These are phyloP conservation scores for Endotricha flammealis DNA, from an alignment of 2,888 invertebrate genomes.

Conservation along the genomic window DNA sequence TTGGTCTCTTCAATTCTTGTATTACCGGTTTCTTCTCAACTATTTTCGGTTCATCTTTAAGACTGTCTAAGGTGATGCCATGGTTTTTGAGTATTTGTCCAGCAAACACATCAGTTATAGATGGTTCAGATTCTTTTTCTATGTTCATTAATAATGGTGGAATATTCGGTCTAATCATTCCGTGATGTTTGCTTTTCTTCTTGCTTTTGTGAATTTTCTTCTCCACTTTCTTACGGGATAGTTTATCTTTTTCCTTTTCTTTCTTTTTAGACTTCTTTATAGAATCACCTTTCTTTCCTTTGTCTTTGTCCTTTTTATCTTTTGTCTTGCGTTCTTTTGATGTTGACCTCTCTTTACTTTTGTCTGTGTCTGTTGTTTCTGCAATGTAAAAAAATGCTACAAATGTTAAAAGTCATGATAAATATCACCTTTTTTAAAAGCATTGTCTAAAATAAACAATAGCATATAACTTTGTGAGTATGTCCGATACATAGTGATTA, in stretches of 20 bases:
- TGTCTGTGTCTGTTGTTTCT: conserved; percentile 45
- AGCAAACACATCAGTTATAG: conserved; percentile 81
- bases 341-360: conserved; percentile 42
- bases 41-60: conserved; percentile 41
- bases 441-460: no score
- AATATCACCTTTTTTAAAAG: no score
- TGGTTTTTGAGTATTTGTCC: conserved; percentile 79
- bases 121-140: conserved; percentile 70
- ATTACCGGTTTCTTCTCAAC: conserved; percentile 41
- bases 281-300: conserved; percentile 56
- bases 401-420: neutral
- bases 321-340: conserved; percentile 51
- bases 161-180: conserved; percentile 64
- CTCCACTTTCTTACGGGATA: conserved; percentile 51
- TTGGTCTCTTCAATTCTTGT: conserved; percentile 46
- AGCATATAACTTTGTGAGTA: neutral
- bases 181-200: conserved; percentile 60
- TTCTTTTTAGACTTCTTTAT: conserved; percentile 62
- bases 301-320: conserved; percentile 51
- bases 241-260: conserved; percentile 52
- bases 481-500: neutral
- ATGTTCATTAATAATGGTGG: conserved; percentile 70
- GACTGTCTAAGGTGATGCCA: conserved; percentile 50
- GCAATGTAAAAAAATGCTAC: conserved; percentile 17
- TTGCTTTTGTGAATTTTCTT: conserved; percentile 67